Evolutionary conservation across 2,888 invertebrate genomes (phyloP).

Genomic region (Eupithecia dodoneata): DNA sequence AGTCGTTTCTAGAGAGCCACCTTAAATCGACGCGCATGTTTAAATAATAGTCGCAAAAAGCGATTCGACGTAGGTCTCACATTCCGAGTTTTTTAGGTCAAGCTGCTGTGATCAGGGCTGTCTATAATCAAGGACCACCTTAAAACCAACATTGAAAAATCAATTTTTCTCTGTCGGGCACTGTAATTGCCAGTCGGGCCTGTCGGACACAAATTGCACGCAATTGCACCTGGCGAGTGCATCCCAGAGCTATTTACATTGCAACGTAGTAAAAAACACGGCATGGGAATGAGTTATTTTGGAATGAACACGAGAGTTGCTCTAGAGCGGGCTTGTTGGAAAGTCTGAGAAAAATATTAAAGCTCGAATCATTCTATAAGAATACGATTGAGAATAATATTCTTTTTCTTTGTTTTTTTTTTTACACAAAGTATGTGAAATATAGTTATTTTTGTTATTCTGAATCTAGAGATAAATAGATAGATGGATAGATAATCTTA

Average conservation of each 20-base stretch:
- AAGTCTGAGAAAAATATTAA: neutral
- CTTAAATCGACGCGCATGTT: slow-evolving; percentile 21
- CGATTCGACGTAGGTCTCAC: slow-evolving; percentile 31
- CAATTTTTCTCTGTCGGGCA: slow-evolving; percentile 75
- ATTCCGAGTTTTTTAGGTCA: slow-evolving; percentile 38
- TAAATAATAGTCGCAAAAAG: slow-evolving; percentile 31
- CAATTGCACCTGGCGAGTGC: slow-evolving; percentile 74
- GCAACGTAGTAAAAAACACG: slow-evolving; percentile 49
- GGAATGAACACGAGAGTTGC: neutral
- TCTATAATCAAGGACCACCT: slow-evolving; percentile 58
- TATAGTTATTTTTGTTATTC: too few species aligned
- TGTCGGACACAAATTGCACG: slow-evolving; percentile 72
- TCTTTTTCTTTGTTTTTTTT: too few species aligned
- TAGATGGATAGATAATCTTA: too few species aligned
- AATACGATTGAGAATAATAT: too few species aligned
- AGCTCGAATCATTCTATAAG: neutral
- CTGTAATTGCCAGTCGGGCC: slow-evolving; percentile 68
- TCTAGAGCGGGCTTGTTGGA: neutral
- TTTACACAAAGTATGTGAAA: too few species aligned
- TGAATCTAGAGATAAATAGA: too few species aligned
- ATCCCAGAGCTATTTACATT: slow-evolving; percentile 65
- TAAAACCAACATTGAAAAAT: slow-evolving; percentile 77
- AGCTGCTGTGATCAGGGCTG: slow-evolving; percentile 34
- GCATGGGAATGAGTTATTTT: slow-evolving; percentile 35
- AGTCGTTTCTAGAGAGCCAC: neutral